phyloP scores from a whole-genome alignment of 37 sponge, comb jelly and placozoan species.

The Eunapius fragilis region DNA sequence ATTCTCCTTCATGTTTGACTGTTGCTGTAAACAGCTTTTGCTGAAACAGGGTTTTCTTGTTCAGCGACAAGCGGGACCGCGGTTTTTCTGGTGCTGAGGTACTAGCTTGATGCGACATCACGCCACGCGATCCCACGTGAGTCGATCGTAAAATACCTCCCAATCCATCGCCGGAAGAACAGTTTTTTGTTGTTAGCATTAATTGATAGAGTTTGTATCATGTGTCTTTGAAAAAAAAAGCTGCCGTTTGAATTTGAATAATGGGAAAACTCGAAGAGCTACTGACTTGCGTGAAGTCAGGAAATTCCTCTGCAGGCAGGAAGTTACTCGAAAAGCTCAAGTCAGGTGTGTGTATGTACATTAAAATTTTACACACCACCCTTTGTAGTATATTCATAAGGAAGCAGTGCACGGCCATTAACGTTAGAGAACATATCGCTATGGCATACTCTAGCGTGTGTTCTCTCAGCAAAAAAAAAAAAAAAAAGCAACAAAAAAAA shows the following conservation, averaged over 20 bases:
- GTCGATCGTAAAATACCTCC: not conserved
- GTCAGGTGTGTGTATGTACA: conserved; percentile 58
- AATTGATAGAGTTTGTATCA: not conserved
- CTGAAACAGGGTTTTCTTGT: not conserved
- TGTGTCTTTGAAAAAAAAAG: not conserved
- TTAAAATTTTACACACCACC: not conserved
- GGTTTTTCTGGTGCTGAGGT: not conserved
- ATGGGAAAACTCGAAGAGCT: conserved; percentile 92
- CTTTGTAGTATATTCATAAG: not conserved
- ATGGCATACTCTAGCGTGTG: not conserved
- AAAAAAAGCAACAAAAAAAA: too few species aligned
- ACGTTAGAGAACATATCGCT: too few species aligned
- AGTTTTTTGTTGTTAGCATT: not conserved
- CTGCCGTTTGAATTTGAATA: not conserved
- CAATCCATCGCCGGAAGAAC: too few species aligned
- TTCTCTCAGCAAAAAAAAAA: not conserved
- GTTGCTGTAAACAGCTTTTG: not conserved
- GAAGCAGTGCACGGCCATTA: not conserved
- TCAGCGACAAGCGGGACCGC: not conserved
- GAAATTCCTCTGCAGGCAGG: conserved; percentile 76
- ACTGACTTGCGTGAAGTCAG: conserved; percentile 60
- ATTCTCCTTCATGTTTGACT: not conserved
- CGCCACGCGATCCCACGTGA: not conserved
- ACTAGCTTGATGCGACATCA: not conserved
- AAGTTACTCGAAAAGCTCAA: conserved; percentile 83